Percentiles rank a stretch among this genome's conserved stretches.
Evolutionary conservation across 1,140 invertebrate genomes (phyloP).

Genomic region (Rhysida immarginata): DNA sequence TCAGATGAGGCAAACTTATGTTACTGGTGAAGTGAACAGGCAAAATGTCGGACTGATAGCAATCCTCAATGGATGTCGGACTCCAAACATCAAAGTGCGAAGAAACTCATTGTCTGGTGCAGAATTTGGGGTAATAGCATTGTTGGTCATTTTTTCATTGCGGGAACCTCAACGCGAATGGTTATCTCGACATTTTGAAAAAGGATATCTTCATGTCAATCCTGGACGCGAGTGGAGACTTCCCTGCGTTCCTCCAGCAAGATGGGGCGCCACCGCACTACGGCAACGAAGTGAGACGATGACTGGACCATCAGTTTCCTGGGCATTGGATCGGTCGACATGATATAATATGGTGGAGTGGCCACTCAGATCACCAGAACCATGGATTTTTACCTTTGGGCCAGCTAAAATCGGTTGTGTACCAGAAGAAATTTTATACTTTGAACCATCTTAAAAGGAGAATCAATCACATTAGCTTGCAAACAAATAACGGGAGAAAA

Average conservation of each 20-base stretch:
- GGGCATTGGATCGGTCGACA: too few species aligned
- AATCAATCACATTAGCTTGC: constrained; percentile 2
- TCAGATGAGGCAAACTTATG: not conserved
- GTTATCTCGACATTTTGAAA: not conserved
- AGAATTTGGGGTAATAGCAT: not conserved
- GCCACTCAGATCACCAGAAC: not conserved
- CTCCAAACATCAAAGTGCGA: not conserved
- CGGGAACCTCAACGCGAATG: not conserved
- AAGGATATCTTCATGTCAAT: not conserved
- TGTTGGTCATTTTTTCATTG: not conserved
- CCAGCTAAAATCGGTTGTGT: constrained; percentile 1
- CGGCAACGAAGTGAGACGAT: not conserved
- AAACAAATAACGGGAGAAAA: not conserved
- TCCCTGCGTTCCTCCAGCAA: constrained; percentile 4
- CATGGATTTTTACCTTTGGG: not conserved
- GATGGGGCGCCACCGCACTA: not conserved
- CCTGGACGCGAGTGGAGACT: constrained; percentile 1
- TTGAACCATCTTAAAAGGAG: constrained; percentile 4
- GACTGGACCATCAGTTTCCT: not conserved
- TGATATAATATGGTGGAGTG: not conserved
- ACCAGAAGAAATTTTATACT: not conserved
- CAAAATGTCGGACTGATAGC: not conserved
- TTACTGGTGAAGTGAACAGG: not conserved
- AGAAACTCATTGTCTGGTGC: not conserved
- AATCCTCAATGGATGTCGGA: not conserved